A percentile compares a stretch with the other conserved stretches of the same genome.
Evolutionary conservation across 1,140 invertebrate species (phyloP).

Genomic region (Zaprionus ghesquierei): DNA sequence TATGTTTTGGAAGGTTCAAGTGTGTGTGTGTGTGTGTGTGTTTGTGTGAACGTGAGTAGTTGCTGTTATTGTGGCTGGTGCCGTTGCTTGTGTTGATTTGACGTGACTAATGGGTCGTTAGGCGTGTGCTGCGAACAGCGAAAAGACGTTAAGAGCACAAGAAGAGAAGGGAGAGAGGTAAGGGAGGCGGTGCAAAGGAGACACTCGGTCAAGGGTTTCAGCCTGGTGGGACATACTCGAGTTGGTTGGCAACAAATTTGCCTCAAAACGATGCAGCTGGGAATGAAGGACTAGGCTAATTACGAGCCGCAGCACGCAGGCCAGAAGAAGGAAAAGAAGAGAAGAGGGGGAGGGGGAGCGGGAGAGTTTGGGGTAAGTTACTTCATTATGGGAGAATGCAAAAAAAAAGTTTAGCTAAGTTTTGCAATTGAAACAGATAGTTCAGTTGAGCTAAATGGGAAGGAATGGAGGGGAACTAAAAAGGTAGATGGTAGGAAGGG

Average conservation of each 20-base stretch:
- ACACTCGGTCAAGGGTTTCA: not conserved
- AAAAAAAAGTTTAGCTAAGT: not conserved
- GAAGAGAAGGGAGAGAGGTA: not conserved
- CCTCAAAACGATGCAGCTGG: conserved; percentile 23
- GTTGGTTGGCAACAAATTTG: conserved; percentile 50
- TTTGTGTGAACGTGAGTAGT: conserved; percentile 17
- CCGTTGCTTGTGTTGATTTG: conserved; percentile 65
- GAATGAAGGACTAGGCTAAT: conserved; percentile 45
- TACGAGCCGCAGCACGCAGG: conserved; percentile 10
- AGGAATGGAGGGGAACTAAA: no score
- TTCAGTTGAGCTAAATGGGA: not conserved
- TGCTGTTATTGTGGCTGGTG: conserved; percentile 34
- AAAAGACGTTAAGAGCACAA: conserved; percentile 27
- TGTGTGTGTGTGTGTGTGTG: not conserved
- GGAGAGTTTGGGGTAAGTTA: not conserved
- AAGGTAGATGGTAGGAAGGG: not conserved
- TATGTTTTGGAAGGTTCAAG: no score
- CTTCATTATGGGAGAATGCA: not conserved
- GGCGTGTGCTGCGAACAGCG: conserved; percentile 39
- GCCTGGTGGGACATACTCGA: conserved; percentile 34
- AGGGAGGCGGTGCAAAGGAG: not conserved
- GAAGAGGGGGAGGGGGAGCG: no score
- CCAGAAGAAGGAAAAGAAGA: not conserved
- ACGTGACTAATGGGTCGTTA: conserved; percentile 77
- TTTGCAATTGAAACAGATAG: not conserved